Percentiles rank a stretch among this genome's conserved stretches.
Conservation (phyloP, 2,888 invertebrate genomes). For the Blera fallax region DNA sequence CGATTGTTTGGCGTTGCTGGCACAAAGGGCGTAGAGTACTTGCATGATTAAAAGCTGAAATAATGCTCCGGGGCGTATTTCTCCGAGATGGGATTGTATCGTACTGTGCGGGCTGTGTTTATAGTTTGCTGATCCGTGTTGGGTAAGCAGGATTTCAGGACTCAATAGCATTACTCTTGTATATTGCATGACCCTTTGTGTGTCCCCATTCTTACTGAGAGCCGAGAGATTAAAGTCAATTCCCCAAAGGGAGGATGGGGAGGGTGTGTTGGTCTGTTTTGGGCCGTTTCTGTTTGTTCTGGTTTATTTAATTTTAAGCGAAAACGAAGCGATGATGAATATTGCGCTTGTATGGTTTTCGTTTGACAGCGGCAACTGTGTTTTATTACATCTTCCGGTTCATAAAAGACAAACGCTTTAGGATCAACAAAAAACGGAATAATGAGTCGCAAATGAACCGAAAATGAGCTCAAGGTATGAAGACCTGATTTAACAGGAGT, state of each 20-base stretch:
- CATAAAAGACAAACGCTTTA: not conserved
- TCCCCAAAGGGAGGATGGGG: not conserved
- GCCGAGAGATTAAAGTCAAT: conserved; percentile 9
- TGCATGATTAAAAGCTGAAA: conserved; percentile 71
- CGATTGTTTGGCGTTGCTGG: conserved; percentile 55
- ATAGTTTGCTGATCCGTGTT: not conserved
- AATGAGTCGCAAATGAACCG: not conserved
- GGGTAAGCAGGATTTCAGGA: conserved; percentile 40
- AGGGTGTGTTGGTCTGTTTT: no score
- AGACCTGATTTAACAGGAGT: not conserved
- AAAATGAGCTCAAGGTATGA: not conserved
- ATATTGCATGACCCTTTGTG: conserved; percentile 67
- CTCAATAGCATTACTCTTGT: conserved; percentile 57
- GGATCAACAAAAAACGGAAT: not conserved
- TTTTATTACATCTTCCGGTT: not conserved
- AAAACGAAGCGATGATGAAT: conserved; percentile 48
- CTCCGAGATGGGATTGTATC: conserved; percentile 54
- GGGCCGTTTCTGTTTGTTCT: conserved; percentile 37
- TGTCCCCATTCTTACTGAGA: conserved; percentile 32
- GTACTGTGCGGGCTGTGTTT: conserved; percentile 6
- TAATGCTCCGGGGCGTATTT: conserved; percentile 60
- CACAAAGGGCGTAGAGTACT: conserved; percentile 64
- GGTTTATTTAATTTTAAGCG: conserved; percentile 63
- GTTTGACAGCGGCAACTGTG: not conserved
- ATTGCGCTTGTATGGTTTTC: not conserved